Evolutionary conservation across 2,797 vertebrate genomes (phyloP).

Genomic region (Anas acuta): DNA sequence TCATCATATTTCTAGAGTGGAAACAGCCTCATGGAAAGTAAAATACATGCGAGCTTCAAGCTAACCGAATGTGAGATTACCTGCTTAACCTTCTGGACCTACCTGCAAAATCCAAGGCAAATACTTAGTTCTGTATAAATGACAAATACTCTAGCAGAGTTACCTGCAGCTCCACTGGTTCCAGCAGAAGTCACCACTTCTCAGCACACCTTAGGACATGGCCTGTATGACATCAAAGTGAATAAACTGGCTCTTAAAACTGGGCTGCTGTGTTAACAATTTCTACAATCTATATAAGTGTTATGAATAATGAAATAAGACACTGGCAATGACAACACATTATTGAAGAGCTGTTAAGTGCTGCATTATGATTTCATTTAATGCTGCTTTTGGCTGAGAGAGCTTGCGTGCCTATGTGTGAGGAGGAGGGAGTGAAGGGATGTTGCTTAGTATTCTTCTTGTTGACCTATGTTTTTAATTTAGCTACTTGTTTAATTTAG

Average conservation of each 20-base stretch:
- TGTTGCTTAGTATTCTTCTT: constrained; percentile 45
- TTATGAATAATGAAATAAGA: constrained; percentile 59
- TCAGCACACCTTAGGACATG: not conserved
- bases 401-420: not conserved
- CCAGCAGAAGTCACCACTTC: not conserved
- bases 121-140: not conserved
- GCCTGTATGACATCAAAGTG: not conserved
- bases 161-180: not conserved
- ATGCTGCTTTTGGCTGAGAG: constrained; percentile 40
- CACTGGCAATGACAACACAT: constrained; percentile 20
- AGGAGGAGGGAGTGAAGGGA: not conserved
- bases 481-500: not conserved
- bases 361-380: constrained; percentile 57
- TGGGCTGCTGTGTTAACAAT: constrained; percentile 14
- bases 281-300: constrained; percentile 33
- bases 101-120: not conserved
- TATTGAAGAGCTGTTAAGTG: constrained; percentile 59
- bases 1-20: not conserved
- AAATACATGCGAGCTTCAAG: not conserved
- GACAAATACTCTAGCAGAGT: not conserved
- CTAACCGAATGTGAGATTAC: not conserved
- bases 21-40: not conserved
- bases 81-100: not conserved
- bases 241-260: constrained; percentile 42
- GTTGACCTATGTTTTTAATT: constrained; percentile 30